Evolutionary conservation across 2,113 vertebrate species (phyloP), one percentile per base, ranked within the genome.

Genomic region (Leucosticte australis): DNA sequence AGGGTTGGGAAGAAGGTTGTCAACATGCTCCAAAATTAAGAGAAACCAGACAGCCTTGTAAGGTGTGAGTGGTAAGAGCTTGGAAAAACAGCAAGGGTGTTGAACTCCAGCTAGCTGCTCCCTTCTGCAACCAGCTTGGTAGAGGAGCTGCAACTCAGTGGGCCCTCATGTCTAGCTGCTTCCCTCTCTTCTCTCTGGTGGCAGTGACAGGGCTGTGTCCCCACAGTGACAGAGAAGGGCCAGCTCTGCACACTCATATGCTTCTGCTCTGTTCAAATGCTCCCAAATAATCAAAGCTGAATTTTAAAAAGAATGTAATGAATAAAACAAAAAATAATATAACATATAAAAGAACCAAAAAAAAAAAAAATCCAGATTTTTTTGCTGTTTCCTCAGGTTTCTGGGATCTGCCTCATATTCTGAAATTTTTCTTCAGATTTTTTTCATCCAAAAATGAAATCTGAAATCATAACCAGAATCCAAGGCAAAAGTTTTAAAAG

Each of bases 81-180:
- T 26, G 2, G 0, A 42, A 74, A 63, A 89, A 49, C 26, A 90
- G 11, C 10, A 6, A 6, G 20, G 4, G 27, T 53, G 17, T 20
- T 79, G 73, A 87, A 30, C 39, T 39, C 17, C 9, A 83, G 10
- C 21, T 6, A 46, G 26, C 11, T 78, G 42, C 22, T 49, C 4
- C 31, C 18, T 70, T 78, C 26, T 64, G 46, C 60, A 53, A 78
- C 47, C 1, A 8, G 14, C 17, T 31, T 41, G 13, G 20, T 16
- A 71, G 33, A 76, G 13, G 23, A 59, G 55, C 13, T 4, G 11
- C 21, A 75, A 2, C n/a, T 83, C n/a, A 11, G 26, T 0, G 0
- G 7, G 28, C 65, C 26, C 26, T 2, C 2, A 11, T 22, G 30
- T 15, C 56, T 46, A 21, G 26, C 33, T 56, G 39, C 26, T 80